Percentiles rank a stretch among this genome's conserved stretches.
Evolutionary conservation across 2,797 vertebrate species (phyloP).

Genomic region (Phrynocephalus guinanensis): DNA sequence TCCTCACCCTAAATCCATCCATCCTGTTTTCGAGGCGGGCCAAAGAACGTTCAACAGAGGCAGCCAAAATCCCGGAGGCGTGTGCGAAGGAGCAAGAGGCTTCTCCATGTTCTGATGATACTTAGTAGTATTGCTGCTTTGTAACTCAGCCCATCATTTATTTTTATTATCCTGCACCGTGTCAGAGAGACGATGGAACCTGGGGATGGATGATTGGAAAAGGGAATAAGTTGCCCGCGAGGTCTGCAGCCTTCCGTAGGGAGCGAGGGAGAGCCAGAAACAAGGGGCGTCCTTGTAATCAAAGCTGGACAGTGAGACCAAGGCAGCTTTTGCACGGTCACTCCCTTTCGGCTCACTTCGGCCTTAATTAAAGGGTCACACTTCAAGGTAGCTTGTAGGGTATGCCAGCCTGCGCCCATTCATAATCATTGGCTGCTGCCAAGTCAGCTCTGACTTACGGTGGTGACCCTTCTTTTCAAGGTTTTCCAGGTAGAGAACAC

Average conservation of each 20-base stretch:
- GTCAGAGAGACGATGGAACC: background rate
- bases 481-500: too few relatives aligned
- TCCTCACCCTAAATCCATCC: too few relatives aligned
- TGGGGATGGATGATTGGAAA: background rate
- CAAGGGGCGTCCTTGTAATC: background rate
- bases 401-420: background rate
- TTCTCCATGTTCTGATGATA: background rate
- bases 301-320: too few relatives aligned
- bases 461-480: too few relatives aligned
- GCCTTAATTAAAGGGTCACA: background rate
- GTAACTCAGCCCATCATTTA: constrained; percentile 4
- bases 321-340: background rate
- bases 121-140: background rate
- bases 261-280: background rate
- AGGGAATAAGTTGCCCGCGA: background rate
- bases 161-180: constrained; percentile 1
- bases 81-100: too few relatives aligned
- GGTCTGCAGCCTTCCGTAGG: background rate
- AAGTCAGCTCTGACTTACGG: too few relatives aligned
- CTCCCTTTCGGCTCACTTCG: background rate
- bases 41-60: background rate
- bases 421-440: too few relatives aligned
- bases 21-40: too few relatives aligned
- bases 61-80: background rate
- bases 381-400: background rate